A percentile compares a stretch with the other conserved stretches of the same genome.
Conservation (phyloP, 2,797 vertebrate species). For the Melanogrammus aeglefinus region DNA sequence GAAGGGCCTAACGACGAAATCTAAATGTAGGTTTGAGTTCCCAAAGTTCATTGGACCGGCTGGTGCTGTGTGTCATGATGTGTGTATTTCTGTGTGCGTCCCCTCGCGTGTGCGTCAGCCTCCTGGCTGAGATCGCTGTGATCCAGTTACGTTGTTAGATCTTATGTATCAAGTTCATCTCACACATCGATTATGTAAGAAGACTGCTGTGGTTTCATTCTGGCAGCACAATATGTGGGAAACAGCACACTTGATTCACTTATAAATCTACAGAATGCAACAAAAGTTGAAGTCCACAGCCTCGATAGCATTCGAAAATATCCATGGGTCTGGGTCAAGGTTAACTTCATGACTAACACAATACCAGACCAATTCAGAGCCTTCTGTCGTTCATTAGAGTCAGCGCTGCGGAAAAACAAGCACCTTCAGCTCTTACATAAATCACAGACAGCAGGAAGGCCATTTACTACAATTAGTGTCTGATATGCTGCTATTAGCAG, state of each 20-base stretch:
- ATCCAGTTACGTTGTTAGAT: conserved; percentile 26
- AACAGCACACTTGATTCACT: neutral
- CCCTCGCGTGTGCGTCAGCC: conserved; percentile 29
- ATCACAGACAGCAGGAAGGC: conserved; percentile 41
- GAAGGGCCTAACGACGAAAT: conserved; percentile 50
- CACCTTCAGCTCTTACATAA: conserved; percentile 38
- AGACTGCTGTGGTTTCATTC: neutral
- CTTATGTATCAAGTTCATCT: conserved; percentile 7
- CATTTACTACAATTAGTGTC: conserved; percentile 63
- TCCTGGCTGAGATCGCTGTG: conserved; percentile 21
- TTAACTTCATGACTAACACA: neutral
- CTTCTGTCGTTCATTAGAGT: neutral
- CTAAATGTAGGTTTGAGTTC: conserved; percentile 40
- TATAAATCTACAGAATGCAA: neutral
- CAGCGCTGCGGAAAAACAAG: neutral
- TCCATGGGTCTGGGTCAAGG: neutral
- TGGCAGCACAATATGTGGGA: neutral
- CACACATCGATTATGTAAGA: neutral
- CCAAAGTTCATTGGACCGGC: conserved; percentile 4
- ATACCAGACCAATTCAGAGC: neutral
- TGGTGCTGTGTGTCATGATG: conserved; percentile 14
- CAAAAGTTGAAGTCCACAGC: neutral
- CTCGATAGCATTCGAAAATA: too few species aligned
- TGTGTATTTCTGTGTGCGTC: conserved; percentile 14
- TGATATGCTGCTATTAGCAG: conserved; percentile 46